Conservation (phyloP, 2,888 invertebrate genomes). For the Mycalesis mineus region DNA sequence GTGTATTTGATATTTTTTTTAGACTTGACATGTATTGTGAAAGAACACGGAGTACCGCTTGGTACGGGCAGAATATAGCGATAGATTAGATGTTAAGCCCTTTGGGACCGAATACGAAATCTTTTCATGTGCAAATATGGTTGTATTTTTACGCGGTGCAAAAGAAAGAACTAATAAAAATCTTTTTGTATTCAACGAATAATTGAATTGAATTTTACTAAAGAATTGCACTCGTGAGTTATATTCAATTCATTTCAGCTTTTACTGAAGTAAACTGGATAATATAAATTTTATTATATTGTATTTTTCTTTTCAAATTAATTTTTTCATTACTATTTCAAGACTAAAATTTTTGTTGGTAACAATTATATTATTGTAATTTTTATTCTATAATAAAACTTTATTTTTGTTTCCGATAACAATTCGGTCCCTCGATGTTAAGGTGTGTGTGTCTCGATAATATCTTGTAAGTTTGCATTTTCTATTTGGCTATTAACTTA, state of each 20-base stretch:
- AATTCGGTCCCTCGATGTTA: slow-evolving; percentile 21
- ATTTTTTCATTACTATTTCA: no score
- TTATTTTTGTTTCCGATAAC: neutral
- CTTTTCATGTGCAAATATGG: neutral
- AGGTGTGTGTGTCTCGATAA: slow-evolving; percentile 62
- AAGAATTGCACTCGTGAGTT: no score
- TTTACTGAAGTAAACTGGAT: no score
- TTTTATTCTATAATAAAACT: neutral
- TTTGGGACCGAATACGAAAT: neutral
- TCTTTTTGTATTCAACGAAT: no score
- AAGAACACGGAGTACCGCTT: slow-evolving; percentile 49
- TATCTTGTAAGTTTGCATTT: slow-evolving; percentile 40
- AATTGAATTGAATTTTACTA: no score
- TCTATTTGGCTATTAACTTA: slow-evolving; percentile 46
- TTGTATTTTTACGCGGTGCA: neutral
- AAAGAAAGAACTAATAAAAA: no score
- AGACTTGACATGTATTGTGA: slow-evolving; percentile 35
- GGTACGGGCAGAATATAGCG: slow-evolving; percentile 50
- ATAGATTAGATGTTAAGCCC: slow-evolving; percentile 57
- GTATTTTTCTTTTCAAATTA: no score
- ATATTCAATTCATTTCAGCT: no score
- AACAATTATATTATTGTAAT: no score
- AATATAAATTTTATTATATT: no score
- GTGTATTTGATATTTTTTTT: slow-evolving; percentile 45
- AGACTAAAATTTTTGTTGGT: no score